Base-by-base conservation (phyloP, 2,797 vertebrate species). In the Gallinago stenura region DNA sequence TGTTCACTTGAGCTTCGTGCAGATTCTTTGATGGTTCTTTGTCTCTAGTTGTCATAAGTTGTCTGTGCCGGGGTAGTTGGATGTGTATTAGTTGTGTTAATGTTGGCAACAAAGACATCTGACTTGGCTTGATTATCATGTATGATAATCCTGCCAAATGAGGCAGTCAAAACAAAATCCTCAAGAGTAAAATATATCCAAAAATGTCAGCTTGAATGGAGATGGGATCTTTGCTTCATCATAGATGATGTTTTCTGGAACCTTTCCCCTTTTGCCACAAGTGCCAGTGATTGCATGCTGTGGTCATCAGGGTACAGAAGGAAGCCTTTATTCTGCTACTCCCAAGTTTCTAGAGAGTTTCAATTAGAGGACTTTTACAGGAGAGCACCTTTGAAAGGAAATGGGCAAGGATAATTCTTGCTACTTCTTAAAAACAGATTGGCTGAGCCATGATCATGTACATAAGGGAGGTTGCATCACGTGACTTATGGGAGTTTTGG, bases 91-190 rank as follows among this genome's bases (percentile, higher is more conserved):
- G 28, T 73, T 89, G 65, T 89, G 73, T 89, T 78, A 46, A 65
- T 62, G 58, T 43, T 84, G 61, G 86, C 66, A 72, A 30, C 57
- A 86, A 60, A 72, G 43, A 69, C 46, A 60, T 58, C 77, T 84
- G 73, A 79, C 66, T 82, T 88, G 83, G 80, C 85, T 68, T 80
- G 60, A 22, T 56, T 46, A 30, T 84, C 30, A 2, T 7, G 10
- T 57, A 15, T 62, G 37, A 82, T 82, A 87, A 61, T 90, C 73
- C 68, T 79, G 80, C 70, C 85, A 93, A 93, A 96, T 83, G 65
- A 78, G 10, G 53, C 86, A 87, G 61, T 73, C 51, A 56, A 73
- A 94, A 85, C 68, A 92, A 93, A 96, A 86, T 7, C 10, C 39
- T 43, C 48, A 57, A 70, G 41, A 79, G 50, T 60, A 73, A 93